These are phyloP conservation scores for Spilogale gracilis DNA, from an alignment of 2,113 vertebrate genomes.

Conservation along the genomic window DNA sequence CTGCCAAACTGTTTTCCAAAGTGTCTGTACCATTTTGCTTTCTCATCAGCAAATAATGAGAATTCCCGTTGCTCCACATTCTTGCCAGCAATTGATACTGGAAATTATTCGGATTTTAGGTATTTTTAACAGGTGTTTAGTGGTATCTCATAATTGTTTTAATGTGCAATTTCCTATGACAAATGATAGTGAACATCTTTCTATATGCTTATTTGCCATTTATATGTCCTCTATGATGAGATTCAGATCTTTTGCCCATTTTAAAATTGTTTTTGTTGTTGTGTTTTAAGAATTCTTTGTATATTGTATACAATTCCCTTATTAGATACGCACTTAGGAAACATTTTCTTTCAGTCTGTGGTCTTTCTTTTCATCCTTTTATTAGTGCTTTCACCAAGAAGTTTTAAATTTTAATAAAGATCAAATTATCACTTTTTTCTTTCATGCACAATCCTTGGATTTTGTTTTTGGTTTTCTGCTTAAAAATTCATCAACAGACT, in stretches of 20 bases:
- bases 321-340: neutral
- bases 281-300: neutral
- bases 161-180: neutral
- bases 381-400: neutral
- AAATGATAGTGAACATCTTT: neutral
- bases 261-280: neutral
- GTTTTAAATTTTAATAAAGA: neutral
- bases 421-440: neutral
- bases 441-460: neutral
- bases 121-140: neutral
- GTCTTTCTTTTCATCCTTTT: neutral
- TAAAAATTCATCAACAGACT: neutral
- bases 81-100: neutral
- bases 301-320: neutral
- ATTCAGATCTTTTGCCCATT: neutral
- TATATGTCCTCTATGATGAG: neutral
- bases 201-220: neutral
- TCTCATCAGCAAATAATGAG: neutral
- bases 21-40: neutral
- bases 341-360: neutral
- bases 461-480: neutral
- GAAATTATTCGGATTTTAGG: neutral
- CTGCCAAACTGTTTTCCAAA: neutral
- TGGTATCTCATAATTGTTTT: neutral
- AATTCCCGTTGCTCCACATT: neutral